Percentiles rank a stretch among this genome's conserved stretches.
phyloP scores from a whole-genome alignment of 2,797 vertebrate genomes.

The Bradypus variegatus region DNA sequence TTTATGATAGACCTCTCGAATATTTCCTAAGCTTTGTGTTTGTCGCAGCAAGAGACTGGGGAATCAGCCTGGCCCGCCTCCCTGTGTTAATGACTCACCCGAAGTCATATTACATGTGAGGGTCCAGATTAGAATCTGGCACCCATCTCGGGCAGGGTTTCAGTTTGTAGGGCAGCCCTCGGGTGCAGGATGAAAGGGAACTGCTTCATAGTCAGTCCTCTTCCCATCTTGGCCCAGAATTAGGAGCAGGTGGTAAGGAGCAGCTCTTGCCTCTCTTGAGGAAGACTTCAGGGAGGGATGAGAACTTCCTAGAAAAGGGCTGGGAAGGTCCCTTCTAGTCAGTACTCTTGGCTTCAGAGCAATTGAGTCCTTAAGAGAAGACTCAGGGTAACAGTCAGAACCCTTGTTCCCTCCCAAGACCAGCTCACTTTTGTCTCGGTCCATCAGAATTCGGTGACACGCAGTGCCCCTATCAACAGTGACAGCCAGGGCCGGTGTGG shows the following conservation, averaged over 20 bases:
- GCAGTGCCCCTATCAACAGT: slow-evolving; percentile 90
- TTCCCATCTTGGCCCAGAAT: not conserved
- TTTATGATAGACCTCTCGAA: not conserved
- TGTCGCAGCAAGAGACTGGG: not conserved
- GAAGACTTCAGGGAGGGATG: not conserved
- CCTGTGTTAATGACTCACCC: not conserved
- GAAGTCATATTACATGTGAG: not conserved
- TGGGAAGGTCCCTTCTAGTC: not conserved
- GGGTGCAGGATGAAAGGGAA: not conserved
- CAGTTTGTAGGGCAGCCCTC: not conserved
- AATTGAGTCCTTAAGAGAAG: not conserved
- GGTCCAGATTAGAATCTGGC: not conserved
- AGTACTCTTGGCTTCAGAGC: not conserved
- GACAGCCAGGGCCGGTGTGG: slow-evolving; percentile 91
- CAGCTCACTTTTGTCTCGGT: not conserved
- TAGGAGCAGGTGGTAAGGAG: not conserved
- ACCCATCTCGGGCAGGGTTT: not conserved
- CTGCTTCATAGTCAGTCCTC: not conserved
- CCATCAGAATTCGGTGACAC: slow-evolving; percentile 87
- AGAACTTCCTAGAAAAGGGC: not conserved
- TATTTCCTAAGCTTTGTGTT: not conserved
- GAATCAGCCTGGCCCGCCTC: not conserved
- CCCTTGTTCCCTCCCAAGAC: not conserved
- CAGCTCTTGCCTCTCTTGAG: not conserved
- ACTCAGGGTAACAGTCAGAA: not conserved